Base-by-base conservation (phyloP, 2,888 invertebrate species). In the Creontiades dilutus region DNA sequence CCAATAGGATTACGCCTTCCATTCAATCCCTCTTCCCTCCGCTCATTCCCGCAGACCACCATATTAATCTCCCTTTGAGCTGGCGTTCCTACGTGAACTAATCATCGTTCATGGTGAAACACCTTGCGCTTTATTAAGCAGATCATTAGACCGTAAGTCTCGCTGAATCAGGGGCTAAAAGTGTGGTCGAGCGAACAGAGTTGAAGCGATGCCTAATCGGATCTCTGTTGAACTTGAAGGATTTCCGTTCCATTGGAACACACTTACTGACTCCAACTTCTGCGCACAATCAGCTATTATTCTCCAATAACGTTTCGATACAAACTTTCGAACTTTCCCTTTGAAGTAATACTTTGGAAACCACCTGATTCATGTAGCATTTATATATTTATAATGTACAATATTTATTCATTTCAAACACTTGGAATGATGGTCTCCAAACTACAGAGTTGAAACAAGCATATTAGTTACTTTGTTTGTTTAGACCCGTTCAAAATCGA, bases 1-100 rank as follows among this genome's bases (percentile, higher is more conserved):
- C 88, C 88, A 88, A 88, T 88, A 88, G 88, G 88, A 88, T 88
- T 88, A 88, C 88, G 23, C 27, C 76, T 80, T 88, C 88, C 61
- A 80, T 88, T 88, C 88, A 78, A 76, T 88, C 80, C 75, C 48
- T n/a, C n/a, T n/a, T 11, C 87, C 78, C 28, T 52, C 28, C 23
- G n/a, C 80, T 16, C 82, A 0, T 23, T 55, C 55, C 28, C 82
- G 37, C 37, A 68, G 37, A 85, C 55, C 88, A 28, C 80, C 52
- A 78, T 68, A 88, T 88, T 88, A 88, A 88, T 88, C 88, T 78
- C 14, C 88, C 88, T 88, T 88, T 76, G 80, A 80, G 80, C 78
- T 28, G 47, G 82, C 76, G 37, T 47, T 46, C 87, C 87, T 68
- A 78, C 80, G 88, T 78, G 88, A 88, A 88, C 78, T 88, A 78